Evolutionary conservation across 2,113 vertebrate species (phyloP).

Genomic region (Centrocercus urophasianus): DNA sequence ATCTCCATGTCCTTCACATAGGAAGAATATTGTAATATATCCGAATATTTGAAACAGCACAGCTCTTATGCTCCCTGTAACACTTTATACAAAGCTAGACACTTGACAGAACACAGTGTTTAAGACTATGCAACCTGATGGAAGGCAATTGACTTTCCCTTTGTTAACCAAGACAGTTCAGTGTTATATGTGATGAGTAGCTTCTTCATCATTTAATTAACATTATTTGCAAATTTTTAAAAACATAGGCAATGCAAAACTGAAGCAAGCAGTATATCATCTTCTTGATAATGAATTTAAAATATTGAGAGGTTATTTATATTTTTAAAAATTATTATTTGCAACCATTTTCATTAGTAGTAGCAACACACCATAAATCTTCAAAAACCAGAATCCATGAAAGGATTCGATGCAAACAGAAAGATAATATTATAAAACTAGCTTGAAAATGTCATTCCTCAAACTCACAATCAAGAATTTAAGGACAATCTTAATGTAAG

Average conservation of each 20-base stretch:
- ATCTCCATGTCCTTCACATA: background rate
- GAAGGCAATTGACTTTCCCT: background rate
- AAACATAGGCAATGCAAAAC: background rate
- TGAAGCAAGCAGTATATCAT: background rate
- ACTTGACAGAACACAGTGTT: background rate
- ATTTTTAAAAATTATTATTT: background rate
- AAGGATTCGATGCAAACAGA: background rate
- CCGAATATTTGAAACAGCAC: background rate
- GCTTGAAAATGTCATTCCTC: background rate
- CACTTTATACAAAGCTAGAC: background rate
- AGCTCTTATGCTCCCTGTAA: background rate
- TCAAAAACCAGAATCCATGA: background rate
- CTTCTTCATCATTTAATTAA: background rate
- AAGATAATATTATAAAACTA: background rate
- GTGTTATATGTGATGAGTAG: background rate
- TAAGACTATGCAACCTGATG: background rate
- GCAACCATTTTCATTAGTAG: background rate
- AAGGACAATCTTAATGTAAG: background rate
- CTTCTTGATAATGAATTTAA: background rate
- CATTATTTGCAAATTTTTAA: background rate
- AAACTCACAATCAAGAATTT: background rate
- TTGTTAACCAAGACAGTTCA: background rate
- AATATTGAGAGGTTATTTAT: background rate
- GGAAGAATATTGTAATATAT: background rate
- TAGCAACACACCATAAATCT: background rate